Percentiles rank a stretch among this genome's conserved stretches.
phyloP scores from a whole-genome alignment of 2,113 vertebrate species.

The Eira barbara region DNA sequence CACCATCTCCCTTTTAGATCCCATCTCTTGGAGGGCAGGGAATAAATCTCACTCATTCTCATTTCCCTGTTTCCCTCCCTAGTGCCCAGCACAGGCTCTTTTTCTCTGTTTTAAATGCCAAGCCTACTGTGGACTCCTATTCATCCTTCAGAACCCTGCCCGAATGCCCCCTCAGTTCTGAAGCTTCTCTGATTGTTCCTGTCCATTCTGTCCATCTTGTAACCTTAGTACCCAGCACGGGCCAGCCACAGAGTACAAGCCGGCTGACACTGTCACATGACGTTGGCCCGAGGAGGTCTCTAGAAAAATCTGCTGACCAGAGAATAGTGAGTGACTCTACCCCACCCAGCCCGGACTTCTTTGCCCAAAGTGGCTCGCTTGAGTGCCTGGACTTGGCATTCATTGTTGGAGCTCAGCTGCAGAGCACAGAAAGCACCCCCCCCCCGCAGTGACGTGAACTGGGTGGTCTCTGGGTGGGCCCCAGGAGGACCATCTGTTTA shows the following conservation, averaged over 20 bases:
- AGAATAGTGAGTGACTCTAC: background rate
- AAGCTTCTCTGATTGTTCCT: background rate
- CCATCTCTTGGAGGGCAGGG: background rate
- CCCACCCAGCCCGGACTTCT: background rate
- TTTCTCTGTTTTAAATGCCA: background rate
- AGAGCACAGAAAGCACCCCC: background rate
- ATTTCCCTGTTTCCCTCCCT: background rate
- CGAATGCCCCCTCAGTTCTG: background rate
- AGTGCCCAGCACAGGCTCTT: background rate
- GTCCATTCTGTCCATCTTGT: background rate
- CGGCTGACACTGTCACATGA: accelerated
- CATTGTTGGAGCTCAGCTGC: background rate
- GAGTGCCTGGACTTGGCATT: background rate
- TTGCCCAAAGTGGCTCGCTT: background rate
- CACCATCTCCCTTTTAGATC: background rate
- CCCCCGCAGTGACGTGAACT: background rate
- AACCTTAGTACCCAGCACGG: background rate
- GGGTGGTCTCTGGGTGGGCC: background rate
- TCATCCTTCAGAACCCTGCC: background rate
- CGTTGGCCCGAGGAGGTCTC: background rate
- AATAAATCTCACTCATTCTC: background rate
- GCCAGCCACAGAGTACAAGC: background rate
- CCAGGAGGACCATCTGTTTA: constrained; percentile 36
- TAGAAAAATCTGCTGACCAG: background rate
- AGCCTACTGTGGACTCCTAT: background rate